A percentile compares a stretch with the other conserved stretches of the same genome.
Conservation (phyloP, 37 sponge, comb jelly and placozoan genomes). For the Haliclona indistincta region DNA sequence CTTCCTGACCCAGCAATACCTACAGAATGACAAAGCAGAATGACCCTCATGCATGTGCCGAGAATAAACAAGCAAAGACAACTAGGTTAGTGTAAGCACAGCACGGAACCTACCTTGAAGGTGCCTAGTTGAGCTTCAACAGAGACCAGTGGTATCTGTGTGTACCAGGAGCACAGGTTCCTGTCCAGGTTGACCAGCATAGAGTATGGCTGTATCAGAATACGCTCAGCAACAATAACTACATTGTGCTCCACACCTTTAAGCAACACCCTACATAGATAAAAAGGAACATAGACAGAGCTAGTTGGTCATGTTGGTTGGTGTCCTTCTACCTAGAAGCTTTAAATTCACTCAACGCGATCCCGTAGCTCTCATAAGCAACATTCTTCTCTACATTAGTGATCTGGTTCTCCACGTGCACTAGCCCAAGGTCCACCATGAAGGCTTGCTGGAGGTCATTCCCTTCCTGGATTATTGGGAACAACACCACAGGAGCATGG, state of each 20-base stretch:
- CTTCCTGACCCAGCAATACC: slow-evolving; percentile 47
- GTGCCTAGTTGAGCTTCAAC: slow-evolving; percentile 39
- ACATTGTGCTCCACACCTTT: slow-evolving; percentile 7
- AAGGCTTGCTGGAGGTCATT: slow-evolving; percentile 36
- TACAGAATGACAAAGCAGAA: neutral
- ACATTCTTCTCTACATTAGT: slow-evolving; percentile 10
- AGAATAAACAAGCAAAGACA: neutral
- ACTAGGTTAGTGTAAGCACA: neutral
- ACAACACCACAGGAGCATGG: slow-evolving; percentile 66
- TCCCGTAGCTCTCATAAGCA: neutral
- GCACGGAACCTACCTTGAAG: slow-evolving; percentile 14
- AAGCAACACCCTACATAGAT: slow-evolving; percentile 26
- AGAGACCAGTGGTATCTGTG: slow-evolving; percentile 21
- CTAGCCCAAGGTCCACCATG: slow-evolving; percentile 62
- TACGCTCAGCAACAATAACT: slow-evolving; percentile 37
- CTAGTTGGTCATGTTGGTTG: too few species aligned
- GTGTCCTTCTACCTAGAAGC: neutral
- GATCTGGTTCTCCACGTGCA: slow-evolving; percentile 43
- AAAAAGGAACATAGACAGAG: neutral
- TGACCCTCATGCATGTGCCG: neutral
- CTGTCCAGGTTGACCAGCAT: slow-evolving; percentile 46
- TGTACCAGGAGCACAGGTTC: slow-evolving; percentile 57
- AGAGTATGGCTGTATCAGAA: slow-evolving; percentile 56
- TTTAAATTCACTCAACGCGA: neutral
- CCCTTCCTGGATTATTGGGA: slow-evolving; percentile 29